Evolutionary conservation across 2,888 invertebrate genomes (phyloP), one percentile per base, ranked within the genome.

Genomic region (Xestia sexstrigata): DNA sequence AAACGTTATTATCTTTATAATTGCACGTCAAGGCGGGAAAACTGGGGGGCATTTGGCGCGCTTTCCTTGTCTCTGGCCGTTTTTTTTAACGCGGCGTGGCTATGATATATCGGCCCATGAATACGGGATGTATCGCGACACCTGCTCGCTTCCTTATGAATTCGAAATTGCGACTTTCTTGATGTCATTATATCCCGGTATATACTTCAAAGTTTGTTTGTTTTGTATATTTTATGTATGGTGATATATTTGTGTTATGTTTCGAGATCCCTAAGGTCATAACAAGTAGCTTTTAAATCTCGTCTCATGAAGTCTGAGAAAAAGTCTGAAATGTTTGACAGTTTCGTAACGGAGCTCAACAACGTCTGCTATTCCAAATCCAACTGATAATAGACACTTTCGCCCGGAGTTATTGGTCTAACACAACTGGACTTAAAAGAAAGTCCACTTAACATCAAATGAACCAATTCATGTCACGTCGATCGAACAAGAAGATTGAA

Each of bases 1-100:
- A 95, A 96, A 95, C 94, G 95, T 96, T 96, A 96, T 96, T 96
- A 96, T 96, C 96, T 96, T 95, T 96, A 95, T 96, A 96, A 96
- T 96, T 96, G 96, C 95, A 96, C 95, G 96, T 96, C 96, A 96
- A 94, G 94, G 91, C 93, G 93, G 93, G 93, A 93, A 93, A 93
- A 91, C 92, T 89, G 90, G 89, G 90, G 92, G 90, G 90, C 90
- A 92, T 92, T 93, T 91, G 89, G 90, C 92, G 89, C 88, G 88
- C 90, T 92, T 91, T 91, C 88, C 90, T 86, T 86, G 87, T 90
- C 91, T 90, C 90, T 90, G 89, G 87, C 85, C 83, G 81, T 89
- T 90, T 93, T 92, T 92, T 93, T 93, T 91, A 91, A 90, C 91
- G 91, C 88, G 85, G 78, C 83, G 83, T 79, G 84, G 90, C 91